Base-by-base conservation (phyloP, 2,888 invertebrate genomes). In the Aleiodes alternator region DNA sequence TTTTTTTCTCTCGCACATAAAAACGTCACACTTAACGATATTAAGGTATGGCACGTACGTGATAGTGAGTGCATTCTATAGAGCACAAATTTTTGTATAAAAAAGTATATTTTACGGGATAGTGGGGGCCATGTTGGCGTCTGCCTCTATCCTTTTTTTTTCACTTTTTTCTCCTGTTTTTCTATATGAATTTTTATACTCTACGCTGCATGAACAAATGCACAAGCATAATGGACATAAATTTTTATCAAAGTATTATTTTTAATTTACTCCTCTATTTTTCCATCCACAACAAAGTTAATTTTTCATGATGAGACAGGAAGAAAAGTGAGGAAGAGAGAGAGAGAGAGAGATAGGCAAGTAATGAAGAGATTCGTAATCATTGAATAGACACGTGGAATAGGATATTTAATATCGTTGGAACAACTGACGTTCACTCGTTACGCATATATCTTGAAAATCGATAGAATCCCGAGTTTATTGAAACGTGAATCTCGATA, bases 401-500 rank as follows among this genome's bases (percentile, higher is more conserved):
- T 57, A 59, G 48, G 55, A 69, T 69, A 69, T 73, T 69, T 73
- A 73, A 51, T 73, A 73, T 73, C 31, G 68, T 68, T 56, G 73
- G 14, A 68, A 73, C 66, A 73, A 73, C 73, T 68, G 73, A 56
- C 66, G 73, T 68, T 68, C 56, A 50, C 73, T 38, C 68, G 50
- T 73, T 66, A 66, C 50, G 50, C 73, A 69, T 73, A 69, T 57
- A 69, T 69, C 51, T 57, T 59, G 29, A 57, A 73, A 73, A 73
- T 73, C 73, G 68, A 73, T 73, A 69, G 69, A 73, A 73, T 68
- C 69, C 73, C 31, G 73, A 73, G 73, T 73, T 73, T 73, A 73
- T 73, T 73, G 69, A 73, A 73, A 73, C 73, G 73, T 73, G 73
- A 73, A 73, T 69, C 73, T 73, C 69, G 59, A 73, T 69, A 69